phyloP scores from a whole-genome alignment of 1,140 invertebrate genomes.

The Trachymyrmex cornetzi region DNA sequence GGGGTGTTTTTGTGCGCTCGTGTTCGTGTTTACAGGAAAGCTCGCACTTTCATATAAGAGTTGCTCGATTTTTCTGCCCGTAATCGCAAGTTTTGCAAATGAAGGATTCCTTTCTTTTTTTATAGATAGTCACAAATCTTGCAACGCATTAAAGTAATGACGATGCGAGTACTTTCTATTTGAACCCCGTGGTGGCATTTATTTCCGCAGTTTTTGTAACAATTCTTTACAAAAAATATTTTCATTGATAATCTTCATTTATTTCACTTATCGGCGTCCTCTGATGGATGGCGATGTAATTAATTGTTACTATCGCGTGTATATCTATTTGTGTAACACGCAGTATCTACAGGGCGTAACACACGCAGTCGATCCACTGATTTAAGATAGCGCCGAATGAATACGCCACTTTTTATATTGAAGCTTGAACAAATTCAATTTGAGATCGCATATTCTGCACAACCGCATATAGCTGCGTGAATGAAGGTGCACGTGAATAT shows the following conservation, averaged over 20 bases:
- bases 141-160: constrained; percentile 14
- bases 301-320: constrained; percentile 33
- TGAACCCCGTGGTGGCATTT: background rate
- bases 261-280: constrained; percentile 24
- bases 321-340: constrained; percentile 18
- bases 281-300: constrained; percentile 12
- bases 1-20: background rate
- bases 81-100: constrained; percentile 36
- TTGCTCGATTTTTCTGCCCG: constrained; percentile 23
- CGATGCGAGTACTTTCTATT: background rate
- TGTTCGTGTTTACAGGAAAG: constrained; percentile 7
- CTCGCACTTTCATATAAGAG: constrained; percentile 4
- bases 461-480: constrained; percentile 36
- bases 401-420: constrained; percentile 40
- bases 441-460: constrained; percentile 48
- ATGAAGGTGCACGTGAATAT: constrained; percentile 54
- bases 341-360: constrained; percentile 29
- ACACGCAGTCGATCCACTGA: constrained; percentile 17
- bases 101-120: constrained; percentile 12
- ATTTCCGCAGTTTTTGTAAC: background rate
- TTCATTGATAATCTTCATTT: constrained; percentile 43
- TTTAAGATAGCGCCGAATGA: constrained; percentile 46
- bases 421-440: constrained; percentile 56
- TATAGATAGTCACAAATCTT: constrained; percentile 17
- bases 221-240: background rate